Evolutionary conservation across 1,140 invertebrate genomes (phyloP).

Genomic region (Drosophila auraria): DNA sequence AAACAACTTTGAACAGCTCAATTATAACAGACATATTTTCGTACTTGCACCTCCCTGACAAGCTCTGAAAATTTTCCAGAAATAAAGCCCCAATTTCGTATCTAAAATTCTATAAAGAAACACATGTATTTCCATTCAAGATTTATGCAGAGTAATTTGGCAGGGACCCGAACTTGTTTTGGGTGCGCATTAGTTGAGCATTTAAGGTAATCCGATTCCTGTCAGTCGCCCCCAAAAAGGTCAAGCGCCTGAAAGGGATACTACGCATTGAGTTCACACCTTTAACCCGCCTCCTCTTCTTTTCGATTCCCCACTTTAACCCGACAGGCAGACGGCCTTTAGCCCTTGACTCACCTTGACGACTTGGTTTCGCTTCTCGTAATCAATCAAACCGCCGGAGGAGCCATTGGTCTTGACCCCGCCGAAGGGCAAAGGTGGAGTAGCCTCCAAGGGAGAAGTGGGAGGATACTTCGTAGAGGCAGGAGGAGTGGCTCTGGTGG

Average conservation of each 20-base stretch:
- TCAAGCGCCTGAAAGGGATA: slow-evolving; percentile 61
- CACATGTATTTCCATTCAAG: neutral
- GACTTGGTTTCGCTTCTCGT: slow-evolving; percentile 71
- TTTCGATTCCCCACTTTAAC: too few relatives aligned
- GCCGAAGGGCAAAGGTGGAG: slow-evolving; percentile 47
- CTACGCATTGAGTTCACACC: slow-evolving; percentile 17
- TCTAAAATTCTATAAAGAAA: neutral
- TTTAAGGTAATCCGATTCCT: slow-evolving; percentile 13
- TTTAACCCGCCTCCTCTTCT: neutral
- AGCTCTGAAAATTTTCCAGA: neutral
- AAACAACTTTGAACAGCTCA: too few relatives aligned
- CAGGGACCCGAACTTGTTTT: neutral
- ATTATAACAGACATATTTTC: too few relatives aligned
- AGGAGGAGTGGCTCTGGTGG: neutral
- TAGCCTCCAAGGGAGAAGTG: neutral
- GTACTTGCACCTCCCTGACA: neutral
- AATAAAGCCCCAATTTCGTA: neutral
- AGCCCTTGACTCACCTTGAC: slow-evolving; percentile 73
- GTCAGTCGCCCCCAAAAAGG: slow-evolving; percentile 19
- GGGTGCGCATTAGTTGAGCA: neutral
- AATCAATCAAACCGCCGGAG: slow-evolving; percentile 69
- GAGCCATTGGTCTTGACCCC: slow-evolving; percentile 29
- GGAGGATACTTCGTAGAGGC: neutral
- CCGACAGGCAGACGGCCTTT: neutral
- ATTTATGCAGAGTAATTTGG: slow-evolving; percentile 7